Evolutionary conservation across 2,888 invertebrate genomes (phyloP).

Genomic region (Drosophila prostipennis): DNA sequence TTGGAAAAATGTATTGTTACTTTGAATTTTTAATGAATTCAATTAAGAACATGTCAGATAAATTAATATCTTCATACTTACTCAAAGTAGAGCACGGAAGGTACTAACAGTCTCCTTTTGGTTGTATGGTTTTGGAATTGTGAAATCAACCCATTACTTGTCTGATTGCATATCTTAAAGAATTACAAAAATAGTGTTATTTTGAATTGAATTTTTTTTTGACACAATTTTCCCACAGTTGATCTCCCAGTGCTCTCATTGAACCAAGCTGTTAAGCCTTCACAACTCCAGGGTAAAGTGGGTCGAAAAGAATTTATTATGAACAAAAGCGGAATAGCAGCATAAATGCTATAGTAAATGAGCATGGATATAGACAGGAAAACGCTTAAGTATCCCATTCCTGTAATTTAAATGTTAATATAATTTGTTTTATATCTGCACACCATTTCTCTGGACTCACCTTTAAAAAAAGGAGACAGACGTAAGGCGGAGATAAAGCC

Average conservation of each 20-base stretch:
- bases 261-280: conserved; percentile 83
- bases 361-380: conserved; percentile 91
- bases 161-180: conserved; percentile 47
- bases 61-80: not conserved
- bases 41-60: no score
- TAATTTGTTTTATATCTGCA: not conserved
- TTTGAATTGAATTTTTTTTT: not conserved
- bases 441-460: conserved; percentile 84
- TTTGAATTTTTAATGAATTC: no score
- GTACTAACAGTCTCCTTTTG: conserved; percentile 49
- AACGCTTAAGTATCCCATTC: conserved; percentile 93
- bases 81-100: conserved; percentile 70
- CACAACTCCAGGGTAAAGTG: conserved; percentile 92
- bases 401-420: conserved; percentile 84
- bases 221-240: conserved; percentile 40
- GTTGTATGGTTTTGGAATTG: not conserved
- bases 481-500: conserved; percentile 93
- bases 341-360: conserved; percentile 92
- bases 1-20: no score
- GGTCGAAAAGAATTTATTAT: conserved; percentile 88
- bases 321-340: conserved; percentile 92
- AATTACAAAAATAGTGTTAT: not conserved
- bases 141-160: not conserved
- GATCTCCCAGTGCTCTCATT: conserved; percentile 16
- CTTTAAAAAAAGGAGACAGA: conserved; percentile 94